Conservation (phyloP, 2,113 vertebrate genomes). For the Nothobranchius kuhntae region DNA sequence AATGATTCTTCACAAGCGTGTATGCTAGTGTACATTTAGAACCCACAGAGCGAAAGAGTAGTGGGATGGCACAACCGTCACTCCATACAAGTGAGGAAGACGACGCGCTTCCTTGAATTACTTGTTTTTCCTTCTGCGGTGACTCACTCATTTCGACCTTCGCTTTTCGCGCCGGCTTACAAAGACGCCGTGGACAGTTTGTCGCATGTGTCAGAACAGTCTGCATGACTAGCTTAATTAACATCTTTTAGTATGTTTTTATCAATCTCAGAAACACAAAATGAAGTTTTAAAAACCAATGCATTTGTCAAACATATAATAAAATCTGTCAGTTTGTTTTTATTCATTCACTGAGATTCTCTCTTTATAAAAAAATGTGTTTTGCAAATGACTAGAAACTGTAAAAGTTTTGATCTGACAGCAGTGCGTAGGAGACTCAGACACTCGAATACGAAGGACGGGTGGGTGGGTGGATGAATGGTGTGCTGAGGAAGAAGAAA, state of each 20-base stretch:
- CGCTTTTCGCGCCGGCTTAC: background rate
- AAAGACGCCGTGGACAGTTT: background rate
- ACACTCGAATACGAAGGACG: slow-evolving; percentile 18
- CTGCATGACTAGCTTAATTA: background rate
- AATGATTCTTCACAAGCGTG: slow-evolving; percentile 32
- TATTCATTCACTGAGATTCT: background rate
- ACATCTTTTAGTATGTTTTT: background rate
- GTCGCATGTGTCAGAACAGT: background rate
- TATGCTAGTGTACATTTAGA: background rate
- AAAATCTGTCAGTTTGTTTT: background rate
- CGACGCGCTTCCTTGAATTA: slow-evolving; percentile 12
- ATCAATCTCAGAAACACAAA: background rate
- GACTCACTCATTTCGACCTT: slow-evolving; percentile 7
- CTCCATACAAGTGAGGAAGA: slow-evolving; percentile 12
- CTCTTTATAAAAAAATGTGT: background rate
- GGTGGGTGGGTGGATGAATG: slow-evolving; percentile 9
- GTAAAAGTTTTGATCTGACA: slow-evolving; percentile 32
- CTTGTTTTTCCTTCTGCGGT: slow-evolving; percentile 23
- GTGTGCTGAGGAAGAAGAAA: slow-evolving; percentile 3
- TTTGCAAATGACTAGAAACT: slow-evolving; percentile 12
- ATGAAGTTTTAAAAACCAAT: background rate
- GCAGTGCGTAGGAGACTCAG: slow-evolving; percentile 35
- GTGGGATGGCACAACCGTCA: slow-evolving; percentile 17
- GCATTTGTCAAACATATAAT: background rate
- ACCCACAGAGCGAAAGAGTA: background rate